Percentiles rank a stretch among this genome's conserved stretches.
Evolutionary conservation across 2,113 vertebrate species (phyloP).

Genomic region (Regulus satrapa): DNA sequence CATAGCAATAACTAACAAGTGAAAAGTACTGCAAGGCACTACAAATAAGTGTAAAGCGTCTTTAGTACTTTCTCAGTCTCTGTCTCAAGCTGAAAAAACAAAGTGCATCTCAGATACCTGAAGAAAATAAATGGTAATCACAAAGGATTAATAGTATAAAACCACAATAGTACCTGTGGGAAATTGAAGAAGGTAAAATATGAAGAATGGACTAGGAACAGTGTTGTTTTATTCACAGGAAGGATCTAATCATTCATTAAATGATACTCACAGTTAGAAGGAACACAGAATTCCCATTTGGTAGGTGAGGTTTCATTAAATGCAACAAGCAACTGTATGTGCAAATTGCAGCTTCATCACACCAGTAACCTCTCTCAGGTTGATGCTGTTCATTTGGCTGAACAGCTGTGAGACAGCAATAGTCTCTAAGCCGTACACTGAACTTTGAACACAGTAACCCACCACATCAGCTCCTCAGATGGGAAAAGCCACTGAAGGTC

Average conservation of each 20-base stretch:
- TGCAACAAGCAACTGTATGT: not conserved
- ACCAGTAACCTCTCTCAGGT: not conserved
- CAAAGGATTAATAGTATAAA: not conserved
- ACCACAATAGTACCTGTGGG: not conserved
- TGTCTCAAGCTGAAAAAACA: not conserved
- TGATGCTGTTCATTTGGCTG: not conserved
- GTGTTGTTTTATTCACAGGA: not conserved
- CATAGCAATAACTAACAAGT: not conserved
- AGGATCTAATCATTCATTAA: not conserved
- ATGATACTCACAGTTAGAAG: not conserved
- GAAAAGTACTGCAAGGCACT: not conserved
- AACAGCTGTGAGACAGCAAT: not conserved
- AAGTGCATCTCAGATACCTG: not conserved
- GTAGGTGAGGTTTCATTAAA: not conserved
- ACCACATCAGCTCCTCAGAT: not conserved
- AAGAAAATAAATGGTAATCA: not conserved
- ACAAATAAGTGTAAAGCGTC: not conserved
- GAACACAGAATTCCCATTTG: not conserved
- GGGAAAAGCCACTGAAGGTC: not conserved
- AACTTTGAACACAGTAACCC: not conserved
- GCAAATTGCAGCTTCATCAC: not conserved
- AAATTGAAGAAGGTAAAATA: not conserved
- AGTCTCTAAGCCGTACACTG: not conserved
- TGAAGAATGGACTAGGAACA: not conserved
- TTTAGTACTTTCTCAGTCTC: not conserved